A percentile compares a stretch with the other conserved stretches of the same genome.
Conservation (phyloP, 1,140 invertebrate species). For the Battus philenor region DNA sequence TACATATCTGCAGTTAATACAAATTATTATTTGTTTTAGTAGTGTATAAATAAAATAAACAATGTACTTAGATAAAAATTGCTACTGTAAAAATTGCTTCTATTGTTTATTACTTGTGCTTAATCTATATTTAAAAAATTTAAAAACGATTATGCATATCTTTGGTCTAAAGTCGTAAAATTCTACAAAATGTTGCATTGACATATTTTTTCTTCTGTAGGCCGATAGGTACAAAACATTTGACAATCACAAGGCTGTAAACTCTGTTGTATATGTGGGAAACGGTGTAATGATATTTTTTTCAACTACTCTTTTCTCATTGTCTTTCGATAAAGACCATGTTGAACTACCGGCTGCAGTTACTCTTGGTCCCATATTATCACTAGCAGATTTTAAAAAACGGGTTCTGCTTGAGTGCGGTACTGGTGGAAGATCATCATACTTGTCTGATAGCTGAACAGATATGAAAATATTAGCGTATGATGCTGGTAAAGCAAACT, state of each 20-base stretch:
- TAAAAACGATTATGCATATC: too few relatives aligned
- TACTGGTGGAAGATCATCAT: constrained; percentile 71
- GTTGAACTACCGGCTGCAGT: constrained; percentile 90
- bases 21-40: too few relatives aligned
- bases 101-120: too few relatives aligned
- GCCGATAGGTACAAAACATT: too few relatives aligned
- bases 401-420: constrained; percentile 55
- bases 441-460: constrained; percentile 60
- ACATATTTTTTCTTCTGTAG: too few relatives aligned
- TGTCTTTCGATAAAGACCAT: constrained; percentile 84
- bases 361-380: constrained; percentile 91
- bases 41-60: too few relatives aligned
- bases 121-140: too few relatives aligned
- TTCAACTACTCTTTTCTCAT: constrained; percentile 34
- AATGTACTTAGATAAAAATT: too few relatives aligned
- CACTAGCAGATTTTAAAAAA: constrained; percentile 80
- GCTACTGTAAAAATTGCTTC: too few relatives aligned
- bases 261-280: constrained; percentile 65
- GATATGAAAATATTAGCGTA: constrained; percentile 74
- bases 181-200: too few relatives aligned
- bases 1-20: too few relatives aligned
- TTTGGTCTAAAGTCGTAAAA: too few relatives aligned
- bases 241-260: constrained; percentile 66
- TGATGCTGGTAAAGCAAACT: constrained; percentile 60
- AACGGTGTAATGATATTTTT: constrained; percentile 37